Evolutionary conservation across 2,888 invertebrate genomes (phyloP).

Genomic region (Tenthredo scrophulariae): DNA sequence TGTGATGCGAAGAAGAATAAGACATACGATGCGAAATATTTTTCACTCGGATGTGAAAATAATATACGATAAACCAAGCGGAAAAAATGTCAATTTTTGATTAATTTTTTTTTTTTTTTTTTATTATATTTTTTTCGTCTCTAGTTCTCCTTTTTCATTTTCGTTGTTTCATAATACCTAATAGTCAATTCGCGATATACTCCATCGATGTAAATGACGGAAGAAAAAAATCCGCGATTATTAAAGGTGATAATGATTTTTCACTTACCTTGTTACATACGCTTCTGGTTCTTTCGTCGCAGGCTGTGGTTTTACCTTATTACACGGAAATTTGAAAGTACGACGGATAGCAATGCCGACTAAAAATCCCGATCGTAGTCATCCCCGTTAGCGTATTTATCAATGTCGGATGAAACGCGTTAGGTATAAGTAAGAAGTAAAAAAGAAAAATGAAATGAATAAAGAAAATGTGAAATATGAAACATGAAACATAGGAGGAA

Average conservation of each 20-base stretch:
- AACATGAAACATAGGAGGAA: too few relatives aligned
- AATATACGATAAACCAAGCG: neutral
- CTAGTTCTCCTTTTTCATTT: neutral
- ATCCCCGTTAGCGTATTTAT: neutral
- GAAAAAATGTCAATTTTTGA: neutral
- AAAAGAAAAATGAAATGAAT: neutral
- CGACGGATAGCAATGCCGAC: neutral
- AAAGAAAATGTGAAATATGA: neutral
- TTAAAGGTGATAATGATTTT: neutral
- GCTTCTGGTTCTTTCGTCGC: neutral
- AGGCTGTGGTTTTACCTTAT: neutral
- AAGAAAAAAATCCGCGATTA: neutral
- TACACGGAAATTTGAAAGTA: neutral
- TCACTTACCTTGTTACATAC: neutral
- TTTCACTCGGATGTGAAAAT: neutral
- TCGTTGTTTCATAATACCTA: neutral
- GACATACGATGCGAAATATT: neutral
- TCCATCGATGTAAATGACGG: neutral
- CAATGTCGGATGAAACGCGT: neutral
- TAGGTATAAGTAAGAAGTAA: neutral
- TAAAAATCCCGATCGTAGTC: neutral
- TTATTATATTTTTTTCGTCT: too few relatives aligned
- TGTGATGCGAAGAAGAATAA: neutral
- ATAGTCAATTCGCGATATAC: neutral
- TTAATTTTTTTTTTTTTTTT: neutral